phyloP scores from a whole-genome alignment of 2,888 invertebrate genomes.

The Eurois occulta region DNA sequence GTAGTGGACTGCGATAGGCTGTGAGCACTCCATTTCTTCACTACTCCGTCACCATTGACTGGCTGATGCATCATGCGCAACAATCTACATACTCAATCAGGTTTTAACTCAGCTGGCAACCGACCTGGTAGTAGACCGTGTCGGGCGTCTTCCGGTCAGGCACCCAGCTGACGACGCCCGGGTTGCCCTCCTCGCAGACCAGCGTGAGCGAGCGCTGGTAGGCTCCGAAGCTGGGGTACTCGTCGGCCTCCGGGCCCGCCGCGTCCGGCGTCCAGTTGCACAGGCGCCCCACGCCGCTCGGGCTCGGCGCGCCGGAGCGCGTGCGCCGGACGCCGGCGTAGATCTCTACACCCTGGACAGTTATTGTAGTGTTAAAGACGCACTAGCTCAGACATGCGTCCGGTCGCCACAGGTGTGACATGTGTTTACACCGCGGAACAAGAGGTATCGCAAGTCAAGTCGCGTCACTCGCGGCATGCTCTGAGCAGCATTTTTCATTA shows the following conservation, averaged over 20 bases:
- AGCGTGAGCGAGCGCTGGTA: conserved; percentile 96
- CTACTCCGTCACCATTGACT: background rate
- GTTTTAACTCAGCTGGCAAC: conserved; percentile 4
- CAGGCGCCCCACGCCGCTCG: conserved; percentile 95
- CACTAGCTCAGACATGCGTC: background rate
- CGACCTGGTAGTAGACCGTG: conserved; percentile 97
- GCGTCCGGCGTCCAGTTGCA: conserved; percentile 97
- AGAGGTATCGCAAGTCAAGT: background rate
- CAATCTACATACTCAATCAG: background rate
- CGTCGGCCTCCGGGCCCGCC: conserved; percentile 93
- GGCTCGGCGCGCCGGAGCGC: conserved; percentile 92
- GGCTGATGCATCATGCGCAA: conserved; percentile 17
- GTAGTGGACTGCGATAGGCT: background rate
- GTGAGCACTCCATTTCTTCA: conserved; percentile 6
- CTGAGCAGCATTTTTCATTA: background rate
- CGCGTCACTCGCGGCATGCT: background rate
- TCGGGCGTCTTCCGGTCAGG: conserved; percentile 96
- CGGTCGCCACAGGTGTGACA: background rate
- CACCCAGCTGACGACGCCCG: conserved; percentile 96
- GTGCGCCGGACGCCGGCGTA: conserved; percentile 95
- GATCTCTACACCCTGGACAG: conserved; percentile 92
- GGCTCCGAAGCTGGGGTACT: conserved; percentile 96
- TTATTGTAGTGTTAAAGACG: background rate
- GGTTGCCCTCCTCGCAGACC: conserved; percentile 95
- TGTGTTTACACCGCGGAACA: background rate